Conservation (phyloP, 2,888 invertebrate genomes). For the Acanthopleura granulata region DNA sequence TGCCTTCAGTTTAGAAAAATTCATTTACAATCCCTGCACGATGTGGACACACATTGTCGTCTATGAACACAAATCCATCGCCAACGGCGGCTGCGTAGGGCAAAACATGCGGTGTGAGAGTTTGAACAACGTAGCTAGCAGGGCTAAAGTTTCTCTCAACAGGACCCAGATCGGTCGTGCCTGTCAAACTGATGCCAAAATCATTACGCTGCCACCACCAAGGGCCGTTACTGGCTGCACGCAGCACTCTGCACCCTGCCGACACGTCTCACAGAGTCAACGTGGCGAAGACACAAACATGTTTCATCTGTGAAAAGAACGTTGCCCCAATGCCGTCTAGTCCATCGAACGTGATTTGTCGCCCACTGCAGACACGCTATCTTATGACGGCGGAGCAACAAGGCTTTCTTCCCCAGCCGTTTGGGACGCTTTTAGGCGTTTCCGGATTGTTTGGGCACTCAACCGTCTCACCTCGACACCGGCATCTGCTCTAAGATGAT, state of each 20-base stretch:
- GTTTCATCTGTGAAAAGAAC: background rate
- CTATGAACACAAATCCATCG: background rate
- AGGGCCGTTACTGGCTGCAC: background rate
- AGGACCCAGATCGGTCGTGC: background rate
- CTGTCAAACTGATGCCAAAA: background rate
- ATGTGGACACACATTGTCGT: background rate
- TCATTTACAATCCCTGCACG: conserved; percentile 1
- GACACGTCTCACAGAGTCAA: background rate
- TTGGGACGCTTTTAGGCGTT: background rate
- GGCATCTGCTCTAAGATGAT: too few species aligned
- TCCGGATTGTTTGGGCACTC: background rate
- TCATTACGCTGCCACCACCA: conserved; percentile 4
- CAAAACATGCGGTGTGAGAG: background rate
- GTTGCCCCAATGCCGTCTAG: conserved; percentile 1
- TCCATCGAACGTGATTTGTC: background rate
- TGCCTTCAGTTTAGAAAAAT: background rate
- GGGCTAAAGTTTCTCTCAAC: background rate
- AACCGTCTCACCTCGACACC: background rate
- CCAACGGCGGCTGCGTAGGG: conserved; percentile 6
- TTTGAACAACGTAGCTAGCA: background rate
- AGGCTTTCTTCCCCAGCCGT: background rate
- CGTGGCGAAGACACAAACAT: background rate
- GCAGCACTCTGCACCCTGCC: background rate
- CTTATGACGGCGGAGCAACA: background rate
- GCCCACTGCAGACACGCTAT: background rate